Base-by-base conservation (phyloP, 2,113 vertebrate genomes). In the Sialia sialis region DNA sequence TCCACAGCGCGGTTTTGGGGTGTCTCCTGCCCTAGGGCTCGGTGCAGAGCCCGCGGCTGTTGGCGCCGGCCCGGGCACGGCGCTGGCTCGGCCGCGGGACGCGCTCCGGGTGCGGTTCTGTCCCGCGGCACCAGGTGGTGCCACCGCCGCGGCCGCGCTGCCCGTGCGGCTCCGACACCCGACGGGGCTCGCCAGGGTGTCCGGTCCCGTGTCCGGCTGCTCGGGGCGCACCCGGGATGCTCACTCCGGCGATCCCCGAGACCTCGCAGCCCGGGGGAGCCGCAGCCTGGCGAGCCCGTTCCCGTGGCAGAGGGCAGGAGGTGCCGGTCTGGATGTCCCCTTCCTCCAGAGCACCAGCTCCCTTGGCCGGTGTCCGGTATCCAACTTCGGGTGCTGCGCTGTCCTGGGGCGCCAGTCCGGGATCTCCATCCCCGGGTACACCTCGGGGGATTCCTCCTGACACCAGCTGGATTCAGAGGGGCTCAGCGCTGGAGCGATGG, bases 381-480 rank as follows among this genome's bases (percentile, higher is more conserved):
- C 44, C 63, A 27, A 3, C 14, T 27, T 9, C 6, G 38, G 52
- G 26, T 21, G 44, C 52, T 18, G 52, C 29, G 23, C 23, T 9
- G 34, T 4, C 30, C 51, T 4, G 14, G 23, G 34, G 8, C 2
- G 20, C 13, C 34, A 9, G 3, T 11, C 4, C 9, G 5, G 7
- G 15, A 10, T 30, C 22, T 14, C 20, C 44, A 8, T 36, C 56
- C 23, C 23, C 16, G 7, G 5, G 6, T 18, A 10, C 6, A 5
- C 32, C n/a, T 39, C 25, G 21, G 1, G 46, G 14, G 11, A 3
- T 6, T 56, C 36, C 58, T 48, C 51, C 32, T 5, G 39, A 10
- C 39, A 6, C 49, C 69, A 19, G 93, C 96, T 90, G 94, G 91
- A 97, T 96, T 96, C 95, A 94, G 95, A 94, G 95, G 84, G n/a